These are phyloP conservation scores for Glandiceps talaboti DNA, from an alignment of 53 echinoderm and acorn worm species.

Conservation along the genomic window DNA sequence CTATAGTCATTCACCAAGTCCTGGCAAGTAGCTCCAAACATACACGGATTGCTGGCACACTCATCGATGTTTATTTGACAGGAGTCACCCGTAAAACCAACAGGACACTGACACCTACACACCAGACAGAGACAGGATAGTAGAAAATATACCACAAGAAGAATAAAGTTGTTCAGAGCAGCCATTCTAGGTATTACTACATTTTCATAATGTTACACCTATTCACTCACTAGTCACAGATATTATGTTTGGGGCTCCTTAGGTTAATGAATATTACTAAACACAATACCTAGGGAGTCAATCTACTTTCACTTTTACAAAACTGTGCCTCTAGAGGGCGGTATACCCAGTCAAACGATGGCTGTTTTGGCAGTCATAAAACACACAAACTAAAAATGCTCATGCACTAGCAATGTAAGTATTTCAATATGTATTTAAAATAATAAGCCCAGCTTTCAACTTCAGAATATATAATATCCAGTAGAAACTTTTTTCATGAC, in stretches of 20 bases:
- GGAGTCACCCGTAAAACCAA: neutral
- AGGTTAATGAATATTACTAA: neutral
- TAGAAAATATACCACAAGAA: neutral
- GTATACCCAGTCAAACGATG: too few species aligned
- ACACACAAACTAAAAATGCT: too few species aligned
- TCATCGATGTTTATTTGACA: neutral
- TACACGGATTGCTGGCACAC: neutral
- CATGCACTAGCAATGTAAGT: too few species aligned
- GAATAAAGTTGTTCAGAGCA: neutral
- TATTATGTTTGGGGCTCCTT: neutral
- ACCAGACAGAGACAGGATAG: neutral
- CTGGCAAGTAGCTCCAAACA: neutral
- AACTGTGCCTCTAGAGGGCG: neutral
- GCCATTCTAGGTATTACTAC: neutral
- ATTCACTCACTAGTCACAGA: neutral
- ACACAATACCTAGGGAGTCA: neutral
- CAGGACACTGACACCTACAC: neutral
- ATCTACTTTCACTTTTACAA: neutral
- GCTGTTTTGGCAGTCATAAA: too few species aligned
- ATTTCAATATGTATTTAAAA: too few species aligned
- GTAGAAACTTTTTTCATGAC: too few species aligned
- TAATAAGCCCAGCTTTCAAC: too few species aligned
- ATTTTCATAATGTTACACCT: neutral
- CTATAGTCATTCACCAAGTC: neutral
- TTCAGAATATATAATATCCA: too few species aligned